phyloP scores from a whole-genome alignment of 2,888 invertebrate genomes.

The Zygaena filipendulae region DNA sequence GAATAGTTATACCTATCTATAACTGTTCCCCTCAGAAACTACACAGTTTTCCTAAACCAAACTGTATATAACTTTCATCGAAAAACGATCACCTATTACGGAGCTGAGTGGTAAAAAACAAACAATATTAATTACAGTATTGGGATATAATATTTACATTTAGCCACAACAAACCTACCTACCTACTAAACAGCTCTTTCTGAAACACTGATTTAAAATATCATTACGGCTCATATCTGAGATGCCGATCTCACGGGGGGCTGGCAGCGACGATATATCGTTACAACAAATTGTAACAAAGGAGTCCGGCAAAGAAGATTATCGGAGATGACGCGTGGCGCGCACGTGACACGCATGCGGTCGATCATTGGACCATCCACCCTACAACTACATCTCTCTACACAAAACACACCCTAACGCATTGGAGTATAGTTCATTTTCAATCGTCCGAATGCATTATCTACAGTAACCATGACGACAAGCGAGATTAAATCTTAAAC shows the following conservation, averaged over 20 bases:
- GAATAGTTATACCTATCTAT: too few species aligned
- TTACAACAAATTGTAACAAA: conserved; percentile 64
- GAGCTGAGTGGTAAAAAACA: too few species aligned
- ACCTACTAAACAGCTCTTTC: too few species aligned
- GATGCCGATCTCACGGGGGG: conserved; percentile 48
- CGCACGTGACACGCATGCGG: conserved; percentile 55
- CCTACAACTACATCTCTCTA: conserved; percentile 25
- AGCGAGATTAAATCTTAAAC: conserved; percentile 12
- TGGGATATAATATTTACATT: too few species aligned
- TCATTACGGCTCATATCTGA: conserved; percentile 61
- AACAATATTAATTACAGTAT: too few species aligned
- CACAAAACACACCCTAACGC: conserved; percentile 19
- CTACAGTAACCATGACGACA: too few species aligned
- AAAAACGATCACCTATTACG: too few species aligned
- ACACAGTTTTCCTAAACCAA: too few species aligned
- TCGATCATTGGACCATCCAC: conserved; percentile 39
- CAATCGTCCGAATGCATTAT: too few species aligned
- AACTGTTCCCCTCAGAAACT: too few species aligned
- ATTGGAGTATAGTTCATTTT: conserved; percentile 13
- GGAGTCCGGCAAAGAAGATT: conserved; percentile 61
- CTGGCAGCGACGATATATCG: conserved; percentile 34
- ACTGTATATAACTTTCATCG: too few species aligned
- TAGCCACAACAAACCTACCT: too few species aligned
- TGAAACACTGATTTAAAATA: conserved; percentile 62
- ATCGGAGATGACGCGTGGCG: conserved; percentile 55